A percentile compares a stretch with the other conserved stretches of the same genome.
Conservation (phyloP, 37 sponge, comb jelly and placozoan genomes). For the Geodia barretti region DNA sequence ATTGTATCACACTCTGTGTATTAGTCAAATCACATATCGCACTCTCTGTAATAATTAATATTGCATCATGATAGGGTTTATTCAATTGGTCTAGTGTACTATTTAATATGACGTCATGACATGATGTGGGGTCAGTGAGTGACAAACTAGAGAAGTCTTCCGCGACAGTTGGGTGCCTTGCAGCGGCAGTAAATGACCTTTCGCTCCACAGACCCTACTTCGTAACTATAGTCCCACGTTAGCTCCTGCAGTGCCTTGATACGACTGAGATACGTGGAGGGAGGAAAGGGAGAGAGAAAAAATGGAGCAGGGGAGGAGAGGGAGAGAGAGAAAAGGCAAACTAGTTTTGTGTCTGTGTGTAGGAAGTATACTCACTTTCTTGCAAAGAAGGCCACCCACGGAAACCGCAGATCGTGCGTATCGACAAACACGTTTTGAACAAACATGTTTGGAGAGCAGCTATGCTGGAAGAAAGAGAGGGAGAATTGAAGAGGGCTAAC, state of each 20-base stretch:
- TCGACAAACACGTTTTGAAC: conserved; percentile 95
- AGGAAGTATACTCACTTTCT: conserved; percentile 55
- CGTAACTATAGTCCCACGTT: conserved; percentile 94
- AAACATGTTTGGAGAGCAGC: conserved; percentile 91
- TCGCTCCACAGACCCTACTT: conserved; percentile 81
- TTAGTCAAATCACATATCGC: no score
- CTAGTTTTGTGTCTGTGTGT: no score
- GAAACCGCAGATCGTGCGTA: conserved; percentile 90
- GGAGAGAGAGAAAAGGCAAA: not conserved
- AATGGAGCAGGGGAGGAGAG: not conserved
- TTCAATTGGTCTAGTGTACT: no score
- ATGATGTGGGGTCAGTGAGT: not conserved
- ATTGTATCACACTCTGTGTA: no score
- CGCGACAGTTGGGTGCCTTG: conserved; percentile 75
- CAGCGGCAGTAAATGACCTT: conserved; percentile 77
- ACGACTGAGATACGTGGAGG: conserved; percentile 16
- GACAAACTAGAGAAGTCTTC: conserved; percentile 68
- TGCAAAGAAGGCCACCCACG: conserved; percentile 91
- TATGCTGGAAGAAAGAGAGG: conserved; percentile 59
- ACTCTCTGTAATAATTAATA: no score
- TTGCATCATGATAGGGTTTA: no score
- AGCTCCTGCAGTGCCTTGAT: conserved; percentile 83
- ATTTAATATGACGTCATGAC: no score
- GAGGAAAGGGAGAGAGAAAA: not conserved
- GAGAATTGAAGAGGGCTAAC: not conserved